A percentile compares a stretch with the other conserved stretches of the same genome.
phyloP scores from a whole-genome alignment of 2,113 vertebrate species.

The Gambusia holbrooki region DNA sequence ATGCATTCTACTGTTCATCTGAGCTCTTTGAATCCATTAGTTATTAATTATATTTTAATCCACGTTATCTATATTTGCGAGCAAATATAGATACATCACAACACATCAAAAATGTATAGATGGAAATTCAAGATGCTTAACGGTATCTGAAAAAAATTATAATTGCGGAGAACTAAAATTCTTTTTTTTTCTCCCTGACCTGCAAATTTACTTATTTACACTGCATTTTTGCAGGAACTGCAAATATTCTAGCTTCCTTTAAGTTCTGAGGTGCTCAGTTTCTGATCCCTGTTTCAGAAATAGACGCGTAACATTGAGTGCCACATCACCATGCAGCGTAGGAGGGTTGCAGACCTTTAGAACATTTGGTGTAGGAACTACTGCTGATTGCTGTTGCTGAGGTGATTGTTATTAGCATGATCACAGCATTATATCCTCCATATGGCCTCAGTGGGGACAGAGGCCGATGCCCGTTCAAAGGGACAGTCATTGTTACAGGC shows the following conservation, averaged over 20 bases:
- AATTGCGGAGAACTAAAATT: no score
- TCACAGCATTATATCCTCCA: constrained; percentile 69
- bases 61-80: neutral
- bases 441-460: constrained; percentile 76
- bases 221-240: neutral
- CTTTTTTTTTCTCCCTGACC: no score
- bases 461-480: constrained; percentile 92
- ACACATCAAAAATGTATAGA: neutral
- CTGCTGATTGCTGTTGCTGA: constrained; percentile 58
- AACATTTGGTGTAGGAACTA: constrained; percentile 40
- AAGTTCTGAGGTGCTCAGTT: neutral
- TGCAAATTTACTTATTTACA: neutral
- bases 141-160: neutral
- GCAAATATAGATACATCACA: neutral
- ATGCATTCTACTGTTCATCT: neutral
- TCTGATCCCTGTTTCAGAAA: neutral
- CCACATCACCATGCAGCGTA: constrained; percentile 16
- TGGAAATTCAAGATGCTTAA: neutral
- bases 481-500: constrained; percentile 95
- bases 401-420: constrained; percentile 72
- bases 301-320: constrained; percentile 2
- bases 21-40: neutral
- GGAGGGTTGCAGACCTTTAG: constrained; percentile 11
- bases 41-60: no score
- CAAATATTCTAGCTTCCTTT: neutral